Evolutionary conservation across 2,113 vertebrate genomes (phyloP).

Genomic region (Hassar affinis): DNA sequence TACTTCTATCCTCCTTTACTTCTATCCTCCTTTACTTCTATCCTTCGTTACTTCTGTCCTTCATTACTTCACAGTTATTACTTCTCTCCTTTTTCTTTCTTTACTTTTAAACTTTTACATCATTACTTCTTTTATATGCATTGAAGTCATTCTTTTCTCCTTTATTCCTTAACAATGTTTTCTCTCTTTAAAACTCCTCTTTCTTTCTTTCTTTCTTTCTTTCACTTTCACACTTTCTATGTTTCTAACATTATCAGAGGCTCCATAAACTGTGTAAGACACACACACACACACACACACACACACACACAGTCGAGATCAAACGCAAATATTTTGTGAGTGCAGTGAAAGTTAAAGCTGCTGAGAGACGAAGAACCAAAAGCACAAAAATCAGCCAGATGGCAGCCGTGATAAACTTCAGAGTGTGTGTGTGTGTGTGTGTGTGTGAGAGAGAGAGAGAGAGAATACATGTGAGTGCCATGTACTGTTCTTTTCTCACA

Average conservation of each 20-base stretch:
- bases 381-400: neutral
- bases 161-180: neutral
- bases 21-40: neutral
- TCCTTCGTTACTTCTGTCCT: neutral
- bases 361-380: neutral
- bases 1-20: too few relatives aligned
- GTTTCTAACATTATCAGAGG: neutral
- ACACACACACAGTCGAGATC: conserved; percentile 40
- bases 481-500: neutral
- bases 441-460: neutral
- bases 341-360: conserved; percentile 20
- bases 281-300: neutral
- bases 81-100: neutral
- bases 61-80: neutral
- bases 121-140: neutral
- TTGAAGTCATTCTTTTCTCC: neutral
- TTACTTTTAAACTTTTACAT: too few relatives aligned
- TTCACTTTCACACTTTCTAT: too few relatives aligned
- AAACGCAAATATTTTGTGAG: conserved; percentile 2
- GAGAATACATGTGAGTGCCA: neutral
- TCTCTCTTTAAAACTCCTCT: too few relatives aligned
- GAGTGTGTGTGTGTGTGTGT: neutral
- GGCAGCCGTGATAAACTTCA: neutral
- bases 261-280: neutral
- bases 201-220: too few relatives aligned